Evolutionary conservation across 2,113 vertebrate species (phyloP), one percentile per base, ranked within the genome.

Genomic region (Melanostigma gelatinosum): DNA sequence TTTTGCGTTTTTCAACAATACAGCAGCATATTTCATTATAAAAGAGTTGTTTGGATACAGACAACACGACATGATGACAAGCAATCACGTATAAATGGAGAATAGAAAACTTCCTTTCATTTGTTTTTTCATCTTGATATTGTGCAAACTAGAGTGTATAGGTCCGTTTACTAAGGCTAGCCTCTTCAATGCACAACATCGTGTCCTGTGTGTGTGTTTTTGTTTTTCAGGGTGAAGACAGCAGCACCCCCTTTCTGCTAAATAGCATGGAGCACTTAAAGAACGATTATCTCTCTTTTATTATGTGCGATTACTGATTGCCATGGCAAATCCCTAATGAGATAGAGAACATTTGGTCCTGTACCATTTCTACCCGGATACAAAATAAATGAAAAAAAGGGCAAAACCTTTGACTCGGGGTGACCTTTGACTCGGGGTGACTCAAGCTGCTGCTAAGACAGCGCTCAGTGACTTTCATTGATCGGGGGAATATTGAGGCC

Each of bases 21-120:
- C 91, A 94, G 93, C 94, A 94, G 94, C 94, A 93, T 94, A 34
- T 93, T 58, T 93, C 80, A 89, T 89, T 88, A 87, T 89, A 91
- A 83, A 93, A 96, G 87, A 81, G 38, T 84, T 6, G 40, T 85
- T 95, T 64, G 60, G 82, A 77, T 74, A 89, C 85, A 87, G 77
- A 93, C 87, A 85, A 90, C 58, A 57, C 55, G 55, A 29, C 55
- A 29, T 5, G 67, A 89, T 83, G 83, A 78, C 83, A 79, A 91
- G 88, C 79, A 65, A 58, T 73, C 80, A 92, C 76, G 18, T 82
- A 91, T 79, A 89, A 86, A 87, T 88, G 88, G 70, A 87, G 78
- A 80, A 88, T 88, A 90, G 58, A 88, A 91, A 93, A 91, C 48
- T 8, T 50, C 46, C 73, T 87, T 74, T n/a, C 6, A 6, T 46